These are phyloP conservation scores for Lycaon pictus DNA, from an alignment of 2,113 vertebrate genomes.

Conservation along the genomic window DNA sequence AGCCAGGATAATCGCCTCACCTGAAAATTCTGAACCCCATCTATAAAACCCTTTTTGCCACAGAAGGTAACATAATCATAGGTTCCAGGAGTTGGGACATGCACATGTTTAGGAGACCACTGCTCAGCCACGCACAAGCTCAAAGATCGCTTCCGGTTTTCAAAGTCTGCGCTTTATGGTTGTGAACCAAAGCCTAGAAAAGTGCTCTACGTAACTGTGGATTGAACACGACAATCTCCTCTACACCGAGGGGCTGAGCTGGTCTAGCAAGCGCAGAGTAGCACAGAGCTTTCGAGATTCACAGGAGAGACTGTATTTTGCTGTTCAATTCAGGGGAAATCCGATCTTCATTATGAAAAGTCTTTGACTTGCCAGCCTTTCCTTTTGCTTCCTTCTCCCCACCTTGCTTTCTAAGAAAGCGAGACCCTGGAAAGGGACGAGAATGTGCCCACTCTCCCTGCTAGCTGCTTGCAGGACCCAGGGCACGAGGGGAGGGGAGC, in stretches of 20 bases:
- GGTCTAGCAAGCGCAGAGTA: background rate
- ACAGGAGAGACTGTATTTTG: background rate
- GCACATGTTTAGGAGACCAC: background rate
- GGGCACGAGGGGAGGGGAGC: background rate
- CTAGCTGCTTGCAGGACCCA: fast-evolving
- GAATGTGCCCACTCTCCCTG: background rate
- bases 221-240: background rate
- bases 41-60: background rate
- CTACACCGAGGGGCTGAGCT: too few species aligned
- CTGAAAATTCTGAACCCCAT: background rate
- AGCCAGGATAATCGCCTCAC: background rate
- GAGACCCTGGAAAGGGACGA: background rate
- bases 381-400: background rate
- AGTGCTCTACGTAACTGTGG: background rate
- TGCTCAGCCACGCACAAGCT: fast-evolving
- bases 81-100: background rate
- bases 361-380: background rate
- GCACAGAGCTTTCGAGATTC: background rate
- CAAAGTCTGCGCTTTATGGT: fast-evolving
- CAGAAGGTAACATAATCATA: background rate
- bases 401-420: background rate
- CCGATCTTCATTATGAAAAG: background rate
- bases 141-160: background rate
- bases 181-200: background rate
- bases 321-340: background rate